phyloP scores from a whole-genome alignment of 2,888 invertebrate genomes.

The Mechanitis mazaeus region DNA sequence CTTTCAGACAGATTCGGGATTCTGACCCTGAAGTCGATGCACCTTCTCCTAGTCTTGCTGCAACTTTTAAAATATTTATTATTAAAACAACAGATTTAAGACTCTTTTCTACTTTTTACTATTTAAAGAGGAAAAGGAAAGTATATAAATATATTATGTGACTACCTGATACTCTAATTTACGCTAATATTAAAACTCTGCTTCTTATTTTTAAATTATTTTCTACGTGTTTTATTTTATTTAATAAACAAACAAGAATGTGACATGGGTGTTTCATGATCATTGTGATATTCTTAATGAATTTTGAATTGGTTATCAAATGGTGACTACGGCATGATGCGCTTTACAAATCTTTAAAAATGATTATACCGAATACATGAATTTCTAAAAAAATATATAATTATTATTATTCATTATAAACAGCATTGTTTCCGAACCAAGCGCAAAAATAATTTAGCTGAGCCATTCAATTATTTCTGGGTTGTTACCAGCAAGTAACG shows the following conservation, averaged over 20 bases:
- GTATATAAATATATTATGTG: too few relatives aligned
- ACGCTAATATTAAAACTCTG: too few relatives aligned
- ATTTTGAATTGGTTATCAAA: conserved; percentile 7
- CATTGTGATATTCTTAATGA: conserved; percentile 11
- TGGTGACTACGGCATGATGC: conserved; percentile 14
- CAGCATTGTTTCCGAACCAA: conserved; percentile 6
- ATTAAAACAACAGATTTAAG: not conserved
- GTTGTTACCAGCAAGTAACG: not conserved
- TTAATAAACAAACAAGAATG: not conserved
- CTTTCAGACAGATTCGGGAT: conserved; percentile 79
- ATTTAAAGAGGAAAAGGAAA: not conserved
- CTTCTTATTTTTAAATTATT: too few relatives aligned
- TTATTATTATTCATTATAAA: not conserved
- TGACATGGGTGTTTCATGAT: conserved; percentile 12
- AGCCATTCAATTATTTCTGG: conserved; percentile 1
- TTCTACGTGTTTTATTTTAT: not conserved
- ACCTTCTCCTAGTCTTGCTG: conserved; percentile 59
- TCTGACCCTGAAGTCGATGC: conserved; percentile 69
- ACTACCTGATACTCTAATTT: too few relatives aligned
- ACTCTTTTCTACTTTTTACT: not conserved
- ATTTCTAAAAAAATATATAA: conserved; percentile 3
- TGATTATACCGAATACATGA: conserved; percentile 7
- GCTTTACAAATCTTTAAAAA: conserved; percentile 11
- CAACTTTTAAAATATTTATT: conserved; percentile 28
- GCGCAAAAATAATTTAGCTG: conserved; percentile 9